A percentile compares a stretch with the other conserved stretches of the same genome.
These are phyloP conservation scores for Drosophila mulleri DNA, from an alignment of 2,888 invertebrate species.

Conservation along the genomic window DNA sequence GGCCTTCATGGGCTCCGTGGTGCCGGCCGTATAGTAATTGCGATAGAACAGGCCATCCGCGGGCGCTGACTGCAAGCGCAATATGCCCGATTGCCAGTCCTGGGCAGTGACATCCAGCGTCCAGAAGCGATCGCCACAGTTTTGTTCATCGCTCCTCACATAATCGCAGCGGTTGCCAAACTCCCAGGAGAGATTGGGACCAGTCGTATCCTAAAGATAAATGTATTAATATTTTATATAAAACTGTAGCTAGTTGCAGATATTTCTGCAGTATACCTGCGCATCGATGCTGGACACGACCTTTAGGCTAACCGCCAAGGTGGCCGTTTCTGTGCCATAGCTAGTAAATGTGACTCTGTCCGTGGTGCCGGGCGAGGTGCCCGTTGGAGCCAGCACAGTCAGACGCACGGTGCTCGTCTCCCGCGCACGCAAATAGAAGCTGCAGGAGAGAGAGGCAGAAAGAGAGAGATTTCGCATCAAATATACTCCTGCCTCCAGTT, in stretches of 20 bases:
- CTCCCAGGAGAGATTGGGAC: constrained; percentile 87
- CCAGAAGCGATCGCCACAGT: constrained; percentile 89
- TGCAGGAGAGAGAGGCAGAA: constrained; percentile 30
- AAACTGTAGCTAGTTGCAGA: too few species aligned
- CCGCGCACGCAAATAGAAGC: constrained; percentile 73
- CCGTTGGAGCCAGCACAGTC: constrained; percentile 85
- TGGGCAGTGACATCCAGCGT: constrained; percentile 89
- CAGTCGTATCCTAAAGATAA: constrained; percentile 85
- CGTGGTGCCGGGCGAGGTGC: constrained; percentile 86
- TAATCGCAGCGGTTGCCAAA: constrained; percentile 88
- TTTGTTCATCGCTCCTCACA: constrained; percentile 84
- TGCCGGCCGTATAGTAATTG: constrained; percentile 89
- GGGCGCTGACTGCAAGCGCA: constrained; percentile 87
- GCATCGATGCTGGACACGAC: constrained; percentile 81
- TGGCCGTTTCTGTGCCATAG: constrained; percentile 83
- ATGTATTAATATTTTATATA: neutral
- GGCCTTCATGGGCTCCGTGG: constrained; percentile 88
- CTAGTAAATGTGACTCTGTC: constrained; percentile 89
- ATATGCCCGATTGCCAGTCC: constrained; percentile 88
- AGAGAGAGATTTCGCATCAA: neutral
- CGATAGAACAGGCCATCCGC: constrained; percentile 87
- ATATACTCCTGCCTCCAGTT: neutral
- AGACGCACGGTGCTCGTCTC: constrained; percentile 87
- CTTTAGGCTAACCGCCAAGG: constrained; percentile 85
- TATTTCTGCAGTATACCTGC: constrained; percentile 67